These are phyloP conservation scores for Sarcophilus harrisii DNA, from an alignment of 2,797 vertebrate genomes.

Conservation along the genomic window DNA sequence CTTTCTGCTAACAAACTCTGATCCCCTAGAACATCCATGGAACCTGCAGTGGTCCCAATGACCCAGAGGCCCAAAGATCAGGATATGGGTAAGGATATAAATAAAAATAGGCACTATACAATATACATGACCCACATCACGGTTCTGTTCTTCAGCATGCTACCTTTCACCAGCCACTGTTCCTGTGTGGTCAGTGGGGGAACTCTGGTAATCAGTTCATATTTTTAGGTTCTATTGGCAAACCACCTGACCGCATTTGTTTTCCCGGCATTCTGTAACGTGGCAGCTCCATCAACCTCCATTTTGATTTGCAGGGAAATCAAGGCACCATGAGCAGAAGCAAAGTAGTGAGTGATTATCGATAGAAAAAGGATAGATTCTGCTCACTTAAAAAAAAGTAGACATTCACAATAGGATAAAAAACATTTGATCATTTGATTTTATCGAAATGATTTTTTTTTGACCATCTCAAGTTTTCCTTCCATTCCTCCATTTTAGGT, in stretches of 20 bases:
- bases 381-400: not conserved
- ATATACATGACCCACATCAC: not conserved
- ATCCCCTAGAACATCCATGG: not conserved
- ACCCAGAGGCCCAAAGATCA: not conserved
- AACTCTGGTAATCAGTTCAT: not conserved
- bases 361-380: slow-evolving; percentile 17
- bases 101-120: not conserved
- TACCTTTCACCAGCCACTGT: not conserved
- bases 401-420: slow-evolving; percentile 22
- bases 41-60: not conserved
- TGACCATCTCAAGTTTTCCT: slow-evolving; percentile 46
- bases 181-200: not conserved
- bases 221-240: slow-evolving; percentile 16
- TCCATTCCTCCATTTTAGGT: slow-evolving; percentile 64
- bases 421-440: slow-evolving; percentile 14
- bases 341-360: slow-evolving; percentile 17
- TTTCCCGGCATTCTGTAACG: slow-evolving; percentile 6
- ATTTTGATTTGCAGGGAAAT: not conserved
- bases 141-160: slow-evolving; percentile 1
- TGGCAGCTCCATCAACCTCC: slow-evolving; percentile 2
- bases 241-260: not conserved
- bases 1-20: slow-evolving; percentile 11
- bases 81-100: slow-evolving; percentile 5
- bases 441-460: slow-evolving; percentile 30
- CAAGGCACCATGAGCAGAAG: slow-evolving; percentile 54